phyloP scores from a whole-genome alignment of 2,888 invertebrate genomes.

The Agrotis clavis region DNA sequence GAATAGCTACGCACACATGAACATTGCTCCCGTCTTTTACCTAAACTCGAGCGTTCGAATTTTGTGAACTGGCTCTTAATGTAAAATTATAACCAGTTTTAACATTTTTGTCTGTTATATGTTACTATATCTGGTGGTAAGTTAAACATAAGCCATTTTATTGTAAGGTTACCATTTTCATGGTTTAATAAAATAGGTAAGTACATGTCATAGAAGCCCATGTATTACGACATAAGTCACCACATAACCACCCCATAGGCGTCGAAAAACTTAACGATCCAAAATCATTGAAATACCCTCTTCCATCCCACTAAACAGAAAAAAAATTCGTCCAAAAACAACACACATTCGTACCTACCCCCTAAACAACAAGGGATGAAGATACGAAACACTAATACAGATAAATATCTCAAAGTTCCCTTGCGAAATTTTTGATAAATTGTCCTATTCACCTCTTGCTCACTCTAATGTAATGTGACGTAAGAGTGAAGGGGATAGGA shows the following conservation, averaged over 20 bases:
- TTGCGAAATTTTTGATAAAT: slow-evolving; percentile 70
- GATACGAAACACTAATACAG: slow-evolving; percentile 66
- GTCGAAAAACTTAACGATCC: slow-evolving; percentile 42
- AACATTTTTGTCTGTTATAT: no score
- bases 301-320: slow-evolving; percentile 61
- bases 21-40: no score
- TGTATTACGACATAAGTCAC: neutral
- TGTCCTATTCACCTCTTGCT: slow-evolving; percentile 53
- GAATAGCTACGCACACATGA: no score
- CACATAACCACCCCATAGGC: slow-evolving; percentile 36
- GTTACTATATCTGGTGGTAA: no score
- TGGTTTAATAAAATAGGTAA: neutral
- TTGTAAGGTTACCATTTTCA: neutral
- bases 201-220: neutral
- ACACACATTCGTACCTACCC: slow-evolving; percentile 57
- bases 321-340: slow-evolving; percentile 60
- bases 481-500: slow-evolving; percentile 46
- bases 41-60: no score
- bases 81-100: no score
- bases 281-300: slow-evolving; percentile 42
- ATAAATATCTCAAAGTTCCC: slow-evolving; percentile 67
- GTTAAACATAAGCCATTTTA: no score
- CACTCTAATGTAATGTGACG: slow-evolving; percentile 2
- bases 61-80: no score
- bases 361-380: slow-evolving; percentile 56